Conservation (phyloP, 2,888 invertebrate genomes). For the Pterostichus madidus region DNA sequence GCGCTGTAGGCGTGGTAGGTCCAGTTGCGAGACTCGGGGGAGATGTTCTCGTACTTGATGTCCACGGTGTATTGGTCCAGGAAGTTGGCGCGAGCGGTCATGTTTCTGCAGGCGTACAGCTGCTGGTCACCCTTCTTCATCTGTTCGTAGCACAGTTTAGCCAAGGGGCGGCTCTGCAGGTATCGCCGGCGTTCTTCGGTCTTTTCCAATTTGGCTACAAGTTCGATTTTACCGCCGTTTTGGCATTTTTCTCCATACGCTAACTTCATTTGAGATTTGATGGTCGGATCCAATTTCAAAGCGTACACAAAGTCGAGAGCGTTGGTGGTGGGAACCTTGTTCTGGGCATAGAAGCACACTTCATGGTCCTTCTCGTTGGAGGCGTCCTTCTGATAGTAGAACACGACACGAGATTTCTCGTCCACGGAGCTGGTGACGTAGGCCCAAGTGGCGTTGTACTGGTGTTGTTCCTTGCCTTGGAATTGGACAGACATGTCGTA, state of each 20-base stretch:
- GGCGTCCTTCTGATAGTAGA: conserved; percentile 77
- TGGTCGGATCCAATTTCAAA: conserved; percentile 78
- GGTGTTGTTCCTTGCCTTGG: conserved; percentile 78
- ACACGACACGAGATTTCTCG: conserved; percentile 78
- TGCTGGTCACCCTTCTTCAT: conserved; percentile 80
- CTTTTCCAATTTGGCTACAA: conserved; percentile 77
- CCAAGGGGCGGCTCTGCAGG: conserved; percentile 77
- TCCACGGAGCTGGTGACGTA: conserved; percentile 80
- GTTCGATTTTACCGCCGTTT: conserved; percentile 70
- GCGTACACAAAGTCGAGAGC: conserved; percentile 80
- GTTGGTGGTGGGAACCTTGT: conserved; percentile 79
- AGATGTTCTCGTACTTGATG: conserved; percentile 79
- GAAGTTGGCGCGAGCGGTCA: conserved; percentile 79
- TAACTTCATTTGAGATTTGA: conserved; percentile 78
- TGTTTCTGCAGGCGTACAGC: conserved; percentile 80
- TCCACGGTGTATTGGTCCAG: conserved; percentile 79
- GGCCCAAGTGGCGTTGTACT: conserved; percentile 80
- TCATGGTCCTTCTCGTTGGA: conserved; percentile 74
- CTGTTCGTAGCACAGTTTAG: conserved; percentile 78
- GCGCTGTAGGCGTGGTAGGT: conserved; percentile 78
- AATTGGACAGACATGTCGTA: conserved; percentile 80
- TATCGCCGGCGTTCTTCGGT: conserved; percentile 77
- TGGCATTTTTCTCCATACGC: conserved; percentile 78
- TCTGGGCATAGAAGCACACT: conserved; percentile 77
- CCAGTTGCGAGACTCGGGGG: conserved; percentile 76